Percentiles rank a stretch among this genome's conserved stretches.
phyloP scores from a whole-genome alignment of 2,113 vertebrate genomes.

The Rhynchomys soricoides region DNA sequence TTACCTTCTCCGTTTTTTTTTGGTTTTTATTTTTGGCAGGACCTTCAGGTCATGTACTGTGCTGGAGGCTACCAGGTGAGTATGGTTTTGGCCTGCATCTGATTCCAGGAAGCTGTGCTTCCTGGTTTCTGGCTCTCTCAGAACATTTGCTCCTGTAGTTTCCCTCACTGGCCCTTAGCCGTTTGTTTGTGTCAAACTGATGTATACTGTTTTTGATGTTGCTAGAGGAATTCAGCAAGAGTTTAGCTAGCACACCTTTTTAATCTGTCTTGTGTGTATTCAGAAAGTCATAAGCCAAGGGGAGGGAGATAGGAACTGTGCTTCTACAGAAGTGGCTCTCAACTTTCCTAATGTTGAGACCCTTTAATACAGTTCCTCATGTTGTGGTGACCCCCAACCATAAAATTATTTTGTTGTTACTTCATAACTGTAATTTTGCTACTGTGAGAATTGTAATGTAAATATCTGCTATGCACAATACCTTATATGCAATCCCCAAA shows the following conservation, averaged over 20 bases:
- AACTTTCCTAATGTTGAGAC: neutral
- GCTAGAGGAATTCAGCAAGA: slow-evolving; percentile 71
- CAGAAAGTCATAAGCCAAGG: neutral
- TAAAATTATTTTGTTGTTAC: neutral
- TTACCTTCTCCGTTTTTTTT: neutral
- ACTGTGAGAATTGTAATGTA: neutral
- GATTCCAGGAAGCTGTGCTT: slow-evolving; percentile 66
- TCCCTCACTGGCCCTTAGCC: slow-evolving; percentile 64
- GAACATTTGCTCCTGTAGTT: slow-evolving; percentile 20
- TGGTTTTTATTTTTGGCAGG: slow-evolving; percentile 74
- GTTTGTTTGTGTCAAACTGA: slow-evolving; percentile 73
- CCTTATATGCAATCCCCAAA: neutral
- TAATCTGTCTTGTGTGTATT: neutral
- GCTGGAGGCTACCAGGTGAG: slow-evolving; percentile 73
- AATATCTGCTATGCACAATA: neutral
- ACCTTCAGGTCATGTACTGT: slow-evolving; percentile 66
- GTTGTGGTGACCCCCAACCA: neutral
- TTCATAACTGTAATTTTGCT: neutral
- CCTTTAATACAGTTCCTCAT: neutral
- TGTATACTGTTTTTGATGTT: neutral
- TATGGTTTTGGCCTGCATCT: slow-evolving; percentile 68
- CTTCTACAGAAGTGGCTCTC: neutral
- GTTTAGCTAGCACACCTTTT: neutral
- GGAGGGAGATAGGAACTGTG: neutral
- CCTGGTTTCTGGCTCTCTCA: slow-evolving; percentile 65